Evolutionary conservation across 1,140 invertebrate species (phyloP).

Genomic region (Physella acuta): DNA sequence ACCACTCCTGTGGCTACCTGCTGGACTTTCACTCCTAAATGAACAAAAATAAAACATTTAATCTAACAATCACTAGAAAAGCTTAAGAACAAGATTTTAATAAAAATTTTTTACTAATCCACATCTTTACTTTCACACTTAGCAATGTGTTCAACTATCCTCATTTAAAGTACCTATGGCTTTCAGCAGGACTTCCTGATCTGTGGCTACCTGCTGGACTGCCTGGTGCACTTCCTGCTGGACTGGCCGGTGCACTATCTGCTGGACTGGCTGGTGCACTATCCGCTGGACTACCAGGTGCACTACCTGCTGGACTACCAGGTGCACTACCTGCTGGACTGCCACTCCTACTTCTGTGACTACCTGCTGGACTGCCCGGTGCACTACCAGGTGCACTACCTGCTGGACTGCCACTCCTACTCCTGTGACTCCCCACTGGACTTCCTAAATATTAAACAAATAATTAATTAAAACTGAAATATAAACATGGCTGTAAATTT

Average conservation of each 20-base stretch:
- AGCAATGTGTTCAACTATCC: too few species aligned
- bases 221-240: conserved; percentile 19
- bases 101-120: too few species aligned
- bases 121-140: too few species aligned
- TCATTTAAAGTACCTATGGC: too few species aligned
- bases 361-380: conserved; percentile 28
- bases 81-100: too few species aligned
- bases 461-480: neutral
- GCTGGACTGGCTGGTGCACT: conserved; percentile 9
- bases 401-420: conserved; percentile 30
- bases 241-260: conserved; percentile 18
- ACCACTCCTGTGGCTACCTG: conserved; percentile 19
- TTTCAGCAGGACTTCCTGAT: conserved; percentile 28
- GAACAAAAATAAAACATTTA: too few species aligned
- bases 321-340: conserved; percentile 31
- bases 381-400: conserved; percentile 22
- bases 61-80: too few species aligned
- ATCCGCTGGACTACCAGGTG: neutral
- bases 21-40: too few species aligned
- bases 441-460: neutral
- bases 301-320: conserved; percentile 14
- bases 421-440: conserved; percentile 18
- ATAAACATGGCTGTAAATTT: neutral
- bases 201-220: conserved; percentile 24
- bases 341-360: conserved; percentile 28